phyloP scores from a whole-genome alignment of 2,888 invertebrate genomes.

The Auanema sp. region DNA sequence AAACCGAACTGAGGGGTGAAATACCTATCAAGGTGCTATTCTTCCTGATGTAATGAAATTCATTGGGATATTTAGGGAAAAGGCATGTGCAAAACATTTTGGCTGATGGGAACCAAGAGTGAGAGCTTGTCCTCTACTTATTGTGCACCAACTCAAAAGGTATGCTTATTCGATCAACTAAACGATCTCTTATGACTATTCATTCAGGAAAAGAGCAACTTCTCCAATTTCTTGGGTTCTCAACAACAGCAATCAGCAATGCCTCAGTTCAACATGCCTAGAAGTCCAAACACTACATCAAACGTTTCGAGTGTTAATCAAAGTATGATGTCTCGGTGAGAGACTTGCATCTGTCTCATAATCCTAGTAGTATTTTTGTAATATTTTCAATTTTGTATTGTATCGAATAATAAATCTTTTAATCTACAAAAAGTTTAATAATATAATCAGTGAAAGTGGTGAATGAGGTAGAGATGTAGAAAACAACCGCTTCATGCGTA shows the following conservation, averaged over 20 bases:
- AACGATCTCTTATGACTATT: neutral
- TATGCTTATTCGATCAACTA: neutral
- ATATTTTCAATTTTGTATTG: no score
- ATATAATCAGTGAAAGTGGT: no score
- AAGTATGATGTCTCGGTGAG: no score
- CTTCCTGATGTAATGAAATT: neutral
- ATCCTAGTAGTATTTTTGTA: no score
- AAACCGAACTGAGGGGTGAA: conserved; percentile 49
- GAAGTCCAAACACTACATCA: no score
- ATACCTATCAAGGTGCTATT: conserved; percentile 35
- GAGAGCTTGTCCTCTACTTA: conserved; percentile 26
- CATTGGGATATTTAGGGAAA: conserved; percentile 47
- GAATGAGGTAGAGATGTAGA: no score
- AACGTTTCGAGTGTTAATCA: no score
- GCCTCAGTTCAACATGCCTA: conserved; percentile 20
- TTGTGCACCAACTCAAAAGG: conserved; percentile 28
- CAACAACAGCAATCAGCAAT: conserved; percentile 13
- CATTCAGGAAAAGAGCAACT: neutral
- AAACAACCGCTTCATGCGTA: no score
- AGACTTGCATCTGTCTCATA: no score
- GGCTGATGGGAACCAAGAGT: conserved; percentile 50
- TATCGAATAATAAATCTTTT: no score
- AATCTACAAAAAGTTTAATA: no score
- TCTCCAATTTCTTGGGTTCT: conserved; percentile 6
- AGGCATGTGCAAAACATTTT: conserved; percentile 59